These are phyloP conservation scores for Augiades crinisus DNA, from an alignment of 2,888 invertebrate species.

Conservation along the genomic window DNA sequence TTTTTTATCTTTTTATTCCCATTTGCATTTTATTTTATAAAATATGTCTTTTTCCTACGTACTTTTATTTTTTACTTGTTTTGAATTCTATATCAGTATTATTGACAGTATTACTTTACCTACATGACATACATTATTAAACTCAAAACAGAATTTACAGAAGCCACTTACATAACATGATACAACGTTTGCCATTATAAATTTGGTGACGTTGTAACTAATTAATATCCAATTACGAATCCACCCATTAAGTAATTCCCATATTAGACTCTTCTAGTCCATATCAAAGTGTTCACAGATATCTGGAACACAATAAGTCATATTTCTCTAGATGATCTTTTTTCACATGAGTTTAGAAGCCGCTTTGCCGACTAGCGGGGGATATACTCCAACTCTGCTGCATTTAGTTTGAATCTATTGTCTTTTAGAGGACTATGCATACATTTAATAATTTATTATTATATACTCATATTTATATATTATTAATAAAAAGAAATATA, in stretches of 20 bases:
- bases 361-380: slow-evolving; percentile 72
- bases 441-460: neutral
- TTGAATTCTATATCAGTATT: slow-evolving; percentile 37
- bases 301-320: slow-evolving; percentile 13
- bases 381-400: slow-evolving; percentile 51
- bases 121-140: slow-evolving; percentile 17
- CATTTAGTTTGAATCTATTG: slow-evolving; percentile 31
- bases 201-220: slow-evolving; percentile 8
- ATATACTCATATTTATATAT: neutral
- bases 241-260: neutral
- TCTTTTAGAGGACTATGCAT: slow-evolving; percentile 40
- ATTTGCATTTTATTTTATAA: slow-evolving; percentile 11
- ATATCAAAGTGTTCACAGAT: slow-evolving; percentile 21
- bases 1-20: slow-evolving; percentile 50
- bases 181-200: neutral
- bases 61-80: slow-evolving; percentile 17
- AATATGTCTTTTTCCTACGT: too few relatives aligned
- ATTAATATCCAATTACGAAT: slow-evolving; percentile 6
- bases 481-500: neutral
- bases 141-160: slow-evolving; percentile 1
- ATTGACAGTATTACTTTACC: slow-evolving; percentile 29
- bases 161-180: neutral
- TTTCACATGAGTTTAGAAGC: slow-evolving; percentile 42
- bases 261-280: slow-evolving; percentile 15
- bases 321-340: slow-evolving; percentile 44